Conservation (phyloP, 2,113 vertebrate species). For the Malaclemys terrapin region DNA sequence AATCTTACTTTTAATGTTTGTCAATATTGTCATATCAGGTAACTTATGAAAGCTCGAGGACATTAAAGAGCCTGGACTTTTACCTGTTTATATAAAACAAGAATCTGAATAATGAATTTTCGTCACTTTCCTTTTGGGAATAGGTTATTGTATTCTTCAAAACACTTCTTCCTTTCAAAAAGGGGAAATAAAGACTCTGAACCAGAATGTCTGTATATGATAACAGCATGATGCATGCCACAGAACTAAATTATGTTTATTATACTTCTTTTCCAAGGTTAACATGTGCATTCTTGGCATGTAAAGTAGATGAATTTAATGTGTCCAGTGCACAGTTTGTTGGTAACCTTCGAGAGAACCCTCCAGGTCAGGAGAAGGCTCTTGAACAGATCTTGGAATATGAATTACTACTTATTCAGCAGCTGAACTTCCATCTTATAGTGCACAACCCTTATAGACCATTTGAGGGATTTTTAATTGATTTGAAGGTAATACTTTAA, state of each 20-base stretch:
- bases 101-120: not conserved
- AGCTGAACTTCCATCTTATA: constrained; percentile 96
- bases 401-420: constrained; percentile 95
- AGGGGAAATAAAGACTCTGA: not conserved
- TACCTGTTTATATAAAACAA: not conserved
- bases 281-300: constrained; percentile 92
- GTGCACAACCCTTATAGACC: constrained; percentile 96
- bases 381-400: constrained; percentile 95
- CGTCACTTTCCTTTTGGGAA: not conserved
- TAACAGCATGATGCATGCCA: not conserved
- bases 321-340: constrained; percentile 96
- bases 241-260: not conserved
- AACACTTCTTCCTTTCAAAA: not conserved
- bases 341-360: constrained; percentile 92
- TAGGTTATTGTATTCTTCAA: not conserved
- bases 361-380: constrained; percentile 87
- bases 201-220: not conserved
- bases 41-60: not conserved
- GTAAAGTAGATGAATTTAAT: constrained; percentile 99
- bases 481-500: constrained; percentile 88
- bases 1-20: not conserved
- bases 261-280: constrained; percentile 80
- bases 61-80: not conserved
- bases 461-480: constrained; percentile 95
- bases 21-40: not conserved